Conservation (phyloP, 2,113 vertebrate species). For the Mus spicilegus region DNA sequence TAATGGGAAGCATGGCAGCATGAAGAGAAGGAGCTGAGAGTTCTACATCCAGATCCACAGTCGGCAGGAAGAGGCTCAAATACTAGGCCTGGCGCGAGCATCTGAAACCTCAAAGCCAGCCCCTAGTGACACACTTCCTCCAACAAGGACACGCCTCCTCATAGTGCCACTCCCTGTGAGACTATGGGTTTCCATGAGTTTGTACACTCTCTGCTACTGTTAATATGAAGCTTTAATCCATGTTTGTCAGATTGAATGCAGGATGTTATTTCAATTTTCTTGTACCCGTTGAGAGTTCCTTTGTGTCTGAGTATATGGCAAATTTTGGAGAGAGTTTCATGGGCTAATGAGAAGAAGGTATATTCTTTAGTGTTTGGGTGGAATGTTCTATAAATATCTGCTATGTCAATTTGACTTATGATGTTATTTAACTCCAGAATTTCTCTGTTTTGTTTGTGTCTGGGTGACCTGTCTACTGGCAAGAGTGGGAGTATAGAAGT, state of each 20-base stretch:
- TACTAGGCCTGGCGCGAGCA: too few species aligned
- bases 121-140: too few species aligned
- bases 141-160: too few species aligned
- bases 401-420: not conserved
- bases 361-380: not conserved
- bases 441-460: not conserved
- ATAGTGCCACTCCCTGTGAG: too few species aligned
- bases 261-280: not conserved
- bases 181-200: not conserved
- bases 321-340: not conserved
- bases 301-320: not conserved
- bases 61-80: too few species aligned
- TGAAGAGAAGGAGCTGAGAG: too few species aligned
- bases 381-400: not conserved
- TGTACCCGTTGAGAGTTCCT: not conserved
- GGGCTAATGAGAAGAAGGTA: not conserved
- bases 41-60: too few species aligned
- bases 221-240: not conserved
- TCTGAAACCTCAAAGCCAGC: too few species aligned
- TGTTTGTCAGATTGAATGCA: not conserved
- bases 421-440: not conserved
- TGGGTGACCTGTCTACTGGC: not conserved
- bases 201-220: not conserved
- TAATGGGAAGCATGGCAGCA: too few species aligned
- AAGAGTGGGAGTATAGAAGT: not conserved